Conservation (phyloP, 2,113 vertebrate species). For the Cochlearius cochlearius region DNA sequence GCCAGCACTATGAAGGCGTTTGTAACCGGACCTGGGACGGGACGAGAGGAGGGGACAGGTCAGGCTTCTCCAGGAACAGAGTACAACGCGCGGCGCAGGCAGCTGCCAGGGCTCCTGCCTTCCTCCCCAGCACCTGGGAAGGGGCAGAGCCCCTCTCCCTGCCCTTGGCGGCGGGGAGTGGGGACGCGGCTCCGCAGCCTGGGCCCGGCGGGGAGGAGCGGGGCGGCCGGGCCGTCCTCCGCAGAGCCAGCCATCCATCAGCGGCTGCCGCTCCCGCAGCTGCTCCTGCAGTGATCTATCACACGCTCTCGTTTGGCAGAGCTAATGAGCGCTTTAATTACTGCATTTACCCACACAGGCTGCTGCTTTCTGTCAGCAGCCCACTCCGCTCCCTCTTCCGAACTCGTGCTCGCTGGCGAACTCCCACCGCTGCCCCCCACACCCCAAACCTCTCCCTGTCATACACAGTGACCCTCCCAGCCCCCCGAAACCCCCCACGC, state of each 20-base stretch:
- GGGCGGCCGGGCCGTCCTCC: neutral
- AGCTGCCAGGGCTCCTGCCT: neutral
- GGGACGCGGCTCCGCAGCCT: neutral
- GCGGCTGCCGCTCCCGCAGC: neutral
- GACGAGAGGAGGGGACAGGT: neutral
- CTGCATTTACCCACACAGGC: neutral
- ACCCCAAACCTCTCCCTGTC: neutral
- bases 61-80: neutral
- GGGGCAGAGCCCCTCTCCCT: neutral
- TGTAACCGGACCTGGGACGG: slow-evolving; percentile 83
- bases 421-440: neutral
- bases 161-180: rapidly evolving
- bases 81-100: rapidly evolving
- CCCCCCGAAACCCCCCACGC: rapidly evolving
- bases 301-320: neutral
- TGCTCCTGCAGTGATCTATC: neutral
- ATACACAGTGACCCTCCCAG: neutral
- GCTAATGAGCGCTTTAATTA: slow-evolving; percentile 43
- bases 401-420: neutral
- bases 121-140: neutral
- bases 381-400: neutral
- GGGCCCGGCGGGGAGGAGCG: neutral
- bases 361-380: neutral
- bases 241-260: neutral
- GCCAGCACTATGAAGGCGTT: slow-evolving; percentile 87